Evolutionary conservation across 2,888 invertebrate genomes (phyloP).

Genomic region (Cheilosia scutellata): DNA sequence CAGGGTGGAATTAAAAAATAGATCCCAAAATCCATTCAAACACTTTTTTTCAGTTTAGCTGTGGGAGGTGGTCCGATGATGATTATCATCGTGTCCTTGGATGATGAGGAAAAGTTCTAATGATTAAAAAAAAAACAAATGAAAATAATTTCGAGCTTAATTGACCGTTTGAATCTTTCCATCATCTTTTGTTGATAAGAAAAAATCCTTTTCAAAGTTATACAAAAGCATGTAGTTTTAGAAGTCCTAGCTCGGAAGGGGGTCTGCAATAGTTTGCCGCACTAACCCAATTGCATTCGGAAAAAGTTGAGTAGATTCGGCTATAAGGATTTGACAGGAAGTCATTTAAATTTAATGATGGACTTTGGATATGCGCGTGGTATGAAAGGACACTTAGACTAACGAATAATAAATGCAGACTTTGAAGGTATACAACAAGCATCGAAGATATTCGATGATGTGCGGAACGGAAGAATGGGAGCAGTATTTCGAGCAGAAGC

Average conservation of each 20-base stretch:
- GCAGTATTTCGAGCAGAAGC: too few species aligned
- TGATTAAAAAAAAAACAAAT: conserved; percentile 3
- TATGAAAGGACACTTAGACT: too few species aligned
- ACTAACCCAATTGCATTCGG: background rate
- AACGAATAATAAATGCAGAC: too few species aligned
- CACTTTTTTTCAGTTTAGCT: background rate
- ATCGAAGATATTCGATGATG: too few species aligned
- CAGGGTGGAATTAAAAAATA: conserved; percentile 7
- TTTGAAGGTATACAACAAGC: too few species aligned
- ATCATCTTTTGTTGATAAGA: background rate
- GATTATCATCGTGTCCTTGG: conserved; percentile 9
- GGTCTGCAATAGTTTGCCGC: background rate
- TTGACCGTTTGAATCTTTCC: conserved; percentile 4
- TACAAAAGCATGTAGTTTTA: background rate
- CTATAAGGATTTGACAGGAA: too few species aligned
- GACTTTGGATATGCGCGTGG: too few species aligned
- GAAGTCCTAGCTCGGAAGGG: background rate
- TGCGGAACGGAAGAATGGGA: too few species aligned
- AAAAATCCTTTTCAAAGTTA: background rate
- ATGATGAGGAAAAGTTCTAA: background rate
- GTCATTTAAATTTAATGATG: too few species aligned
- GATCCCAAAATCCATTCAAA: conserved; percentile 7
- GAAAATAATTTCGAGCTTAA: conserved; percentile 3
- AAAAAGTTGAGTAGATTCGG: background rate
- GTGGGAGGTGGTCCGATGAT: background rate